Conservation (phyloP, 2,797 vertebrate genomes). For the Enteromius treurensis region DNA sequence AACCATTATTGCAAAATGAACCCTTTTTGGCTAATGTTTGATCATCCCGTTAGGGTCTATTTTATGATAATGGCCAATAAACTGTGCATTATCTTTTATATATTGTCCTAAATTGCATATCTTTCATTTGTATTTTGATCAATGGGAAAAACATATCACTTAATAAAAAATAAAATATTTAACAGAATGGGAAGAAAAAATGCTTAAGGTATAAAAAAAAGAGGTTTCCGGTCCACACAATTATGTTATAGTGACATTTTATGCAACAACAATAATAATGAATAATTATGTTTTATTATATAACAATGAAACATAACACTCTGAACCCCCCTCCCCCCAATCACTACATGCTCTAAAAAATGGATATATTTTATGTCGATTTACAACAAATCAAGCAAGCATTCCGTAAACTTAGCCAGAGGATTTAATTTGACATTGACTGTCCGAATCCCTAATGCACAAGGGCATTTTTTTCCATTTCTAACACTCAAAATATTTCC, state of each 20-base stretch:
- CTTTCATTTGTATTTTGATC: neutral
- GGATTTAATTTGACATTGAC: neutral
- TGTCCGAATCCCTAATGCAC: neutral
- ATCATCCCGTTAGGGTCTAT: neutral
- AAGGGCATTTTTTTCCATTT: neutral
- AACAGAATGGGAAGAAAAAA: too few relatives aligned
- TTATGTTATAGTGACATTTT: neutral
- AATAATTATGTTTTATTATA: neutral
- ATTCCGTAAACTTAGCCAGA: neutral
- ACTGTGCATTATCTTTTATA: neutral
- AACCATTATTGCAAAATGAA: neutral
- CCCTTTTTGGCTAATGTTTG: neutral
- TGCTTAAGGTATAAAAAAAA: too few relatives aligned
- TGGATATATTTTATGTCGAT: neutral
- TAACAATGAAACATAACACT: neutral
- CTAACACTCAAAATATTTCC: neutral
- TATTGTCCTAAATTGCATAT: neutral
- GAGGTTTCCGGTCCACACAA: neutral
- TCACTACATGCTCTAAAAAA: neutral
- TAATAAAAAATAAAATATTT: neutral
- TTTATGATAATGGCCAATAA: neutral
- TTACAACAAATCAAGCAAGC: constrained; percentile 3
- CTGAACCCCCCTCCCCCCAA: neutral
- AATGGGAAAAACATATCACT: neutral
- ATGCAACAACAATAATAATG: too few relatives aligned